These are phyloP conservation scores for Idaea aversata DNA, from an alignment of 2,888 invertebrate genomes.

Conservation along the genomic window DNA sequence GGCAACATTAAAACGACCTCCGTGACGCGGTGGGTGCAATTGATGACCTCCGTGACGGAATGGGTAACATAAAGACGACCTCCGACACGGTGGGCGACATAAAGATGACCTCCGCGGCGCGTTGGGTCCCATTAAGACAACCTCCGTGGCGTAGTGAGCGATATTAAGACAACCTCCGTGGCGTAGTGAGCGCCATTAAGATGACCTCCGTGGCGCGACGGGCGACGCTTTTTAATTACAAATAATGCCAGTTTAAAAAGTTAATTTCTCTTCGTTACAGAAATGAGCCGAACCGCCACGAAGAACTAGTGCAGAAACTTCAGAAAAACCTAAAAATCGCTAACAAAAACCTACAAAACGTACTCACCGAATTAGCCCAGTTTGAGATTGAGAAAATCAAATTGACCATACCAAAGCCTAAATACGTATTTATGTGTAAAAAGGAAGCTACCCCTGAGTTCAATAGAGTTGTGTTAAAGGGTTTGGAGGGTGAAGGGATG, in stretches of 20 bases:
- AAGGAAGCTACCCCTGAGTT: slow-evolving; percentile 91
- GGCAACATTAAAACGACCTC: not conserved
- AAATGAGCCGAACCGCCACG: slow-evolving; percentile 85
- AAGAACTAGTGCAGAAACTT: slow-evolving; percentile 86
- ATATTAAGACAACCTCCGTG: too few species aligned
- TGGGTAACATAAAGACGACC: too few species aligned
- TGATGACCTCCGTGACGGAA: too few species aligned
- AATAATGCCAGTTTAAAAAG: not conserved
- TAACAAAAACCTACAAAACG: slow-evolving; percentile 83
- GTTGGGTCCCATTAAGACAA: too few species aligned
- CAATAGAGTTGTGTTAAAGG: slow-evolving; percentile 84
- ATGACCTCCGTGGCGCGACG: too few species aligned
- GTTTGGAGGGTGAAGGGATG: slow-evolving; percentile 79
- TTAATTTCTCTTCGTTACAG: slow-evolving; percentile 61
- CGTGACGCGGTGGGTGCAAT: too few species aligned
- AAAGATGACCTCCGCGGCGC: too few species aligned
- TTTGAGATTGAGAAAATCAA: slow-evolving; percentile 83
- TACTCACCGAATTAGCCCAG: slow-evolving; percentile 85
- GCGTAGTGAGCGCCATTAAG: too few species aligned
- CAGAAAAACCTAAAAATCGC: slow-evolving; percentile 83
- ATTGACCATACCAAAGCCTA: slow-evolving; percentile 65
- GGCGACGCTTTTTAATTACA: not conserved
- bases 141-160: too few species aligned
- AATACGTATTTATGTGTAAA: slow-evolving; percentile 81
- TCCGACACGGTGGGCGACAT: too few species aligned